Evolutionary conservation across 2,888 invertebrate genomes (phyloP).

Genomic region (Tinea trinotella): DNA sequence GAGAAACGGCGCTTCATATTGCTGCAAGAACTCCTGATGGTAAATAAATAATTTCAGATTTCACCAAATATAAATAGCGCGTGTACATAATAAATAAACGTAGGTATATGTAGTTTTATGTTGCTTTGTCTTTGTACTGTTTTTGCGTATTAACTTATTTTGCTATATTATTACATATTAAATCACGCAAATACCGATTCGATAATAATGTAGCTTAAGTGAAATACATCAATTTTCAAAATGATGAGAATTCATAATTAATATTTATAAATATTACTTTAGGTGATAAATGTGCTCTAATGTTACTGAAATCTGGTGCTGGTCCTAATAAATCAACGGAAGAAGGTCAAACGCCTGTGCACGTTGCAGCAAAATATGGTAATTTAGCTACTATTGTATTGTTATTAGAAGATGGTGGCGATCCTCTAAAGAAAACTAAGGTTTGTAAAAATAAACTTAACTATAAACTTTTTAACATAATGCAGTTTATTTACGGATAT

Average conservation of each 20-base stretch:
- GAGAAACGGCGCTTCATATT: conserved; percentile 97
- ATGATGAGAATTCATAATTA: no score
- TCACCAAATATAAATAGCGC: no score
- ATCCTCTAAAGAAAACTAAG: conserved; percentile 92
- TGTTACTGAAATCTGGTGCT: conserved; percentile 98
- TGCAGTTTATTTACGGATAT: neutral
- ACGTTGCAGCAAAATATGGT: conserved; percentile 94
- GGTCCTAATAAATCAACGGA: conserved; percentile 95
- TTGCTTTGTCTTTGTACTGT: no score
- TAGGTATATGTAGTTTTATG: no score
- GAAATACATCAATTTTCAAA: no score
- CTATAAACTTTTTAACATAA: neutral
- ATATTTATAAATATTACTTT: conserved; percentile 11
- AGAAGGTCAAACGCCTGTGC: conserved; percentile 97
- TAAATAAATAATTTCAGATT: conserved; percentile 27
- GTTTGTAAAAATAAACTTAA: conserved; percentile 51
- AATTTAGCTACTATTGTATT: conserved; percentile 89
- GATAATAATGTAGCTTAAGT: no score
- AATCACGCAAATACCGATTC: no score
- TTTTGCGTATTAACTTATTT: no score
- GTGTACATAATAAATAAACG: no score
- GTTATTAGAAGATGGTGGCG: conserved; percentile 93
- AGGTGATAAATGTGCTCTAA: conserved; percentile 86
- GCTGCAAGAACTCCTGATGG: conserved; percentile 91
- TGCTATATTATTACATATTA: no score